A percentile compares a stretch with the other conserved stretches of the same genome.
Conservation (phyloP, 2,797 vertebrate genomes). For the Limosa lapponica region DNA sequence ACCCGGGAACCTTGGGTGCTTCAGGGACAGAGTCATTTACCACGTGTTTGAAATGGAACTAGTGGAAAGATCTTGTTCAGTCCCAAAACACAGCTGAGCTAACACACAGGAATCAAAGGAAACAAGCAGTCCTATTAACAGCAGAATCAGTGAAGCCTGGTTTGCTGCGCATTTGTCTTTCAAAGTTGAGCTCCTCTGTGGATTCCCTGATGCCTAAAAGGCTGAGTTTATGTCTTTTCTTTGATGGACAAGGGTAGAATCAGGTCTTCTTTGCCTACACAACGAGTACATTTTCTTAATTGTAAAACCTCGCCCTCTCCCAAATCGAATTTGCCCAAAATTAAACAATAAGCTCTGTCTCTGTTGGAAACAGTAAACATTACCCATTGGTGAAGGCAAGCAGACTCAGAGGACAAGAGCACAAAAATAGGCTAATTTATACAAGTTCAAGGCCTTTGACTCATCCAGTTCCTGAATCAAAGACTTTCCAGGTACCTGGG, state of each 20-base stretch:
- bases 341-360: background rate
- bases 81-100: conserved; percentile 69
- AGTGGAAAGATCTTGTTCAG: conserved; percentile 62
- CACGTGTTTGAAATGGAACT: conserved; percentile 60
- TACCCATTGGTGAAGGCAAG: background rate
- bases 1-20: conserved; percentile 52
- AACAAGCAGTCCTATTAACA: conserved; percentile 56
- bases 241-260: background rate
- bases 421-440: background rate
- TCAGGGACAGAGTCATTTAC: conserved; percentile 44
- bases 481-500: background rate
- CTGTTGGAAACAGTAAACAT: background rate
- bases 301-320: background rate
- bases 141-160: conserved; percentile 44
- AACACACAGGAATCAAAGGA: conserved; percentile 65
- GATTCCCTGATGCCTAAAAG: background rate
- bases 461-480: background rate
- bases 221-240: background rate
- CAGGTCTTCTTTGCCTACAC: background rate
- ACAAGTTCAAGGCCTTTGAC: background rate
- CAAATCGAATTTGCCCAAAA: background rate
- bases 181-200: conserved; percentile 26
- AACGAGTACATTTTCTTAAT: background rate
- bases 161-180: conserved; percentile 33
- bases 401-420: background rate